Conservation (phyloP, 2,888 invertebrate species). For the Acleris cristana region DNA sequence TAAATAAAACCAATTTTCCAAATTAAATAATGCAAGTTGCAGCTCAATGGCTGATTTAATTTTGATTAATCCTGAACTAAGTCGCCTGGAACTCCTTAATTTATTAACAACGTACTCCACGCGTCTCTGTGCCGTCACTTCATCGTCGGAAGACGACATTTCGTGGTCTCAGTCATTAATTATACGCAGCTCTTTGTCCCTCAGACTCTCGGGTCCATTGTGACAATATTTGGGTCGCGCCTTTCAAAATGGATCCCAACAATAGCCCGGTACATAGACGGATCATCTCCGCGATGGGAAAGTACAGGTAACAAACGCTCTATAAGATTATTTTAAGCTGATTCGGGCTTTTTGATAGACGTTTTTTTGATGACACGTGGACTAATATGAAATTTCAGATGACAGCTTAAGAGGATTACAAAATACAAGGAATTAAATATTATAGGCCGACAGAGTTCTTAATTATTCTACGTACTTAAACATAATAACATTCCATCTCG, state of each 20-base stretch:
- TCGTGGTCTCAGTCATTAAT: slow-evolving; percentile 80
- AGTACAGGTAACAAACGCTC: slow-evolving; percentile 55
- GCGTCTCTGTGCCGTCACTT: slow-evolving; percentile 51
- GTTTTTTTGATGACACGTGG: slow-evolving; percentile 11
- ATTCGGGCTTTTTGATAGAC: slow-evolving; percentile 30
- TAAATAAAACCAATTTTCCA: too few relatives aligned
- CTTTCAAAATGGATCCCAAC: slow-evolving; percentile 70
- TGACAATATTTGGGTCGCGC: slow-evolving; percentile 80
- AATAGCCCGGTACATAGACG: slow-evolving; percentile 72
- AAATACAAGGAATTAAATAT: slow-evolving; percentile 1
- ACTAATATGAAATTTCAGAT: slow-evolving; percentile 6
- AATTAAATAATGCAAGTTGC: too few relatives aligned
- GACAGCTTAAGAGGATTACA: slow-evolving; percentile 33
- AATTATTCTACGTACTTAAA: not conserved
- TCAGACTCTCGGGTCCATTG: slow-evolving; percentile 72
- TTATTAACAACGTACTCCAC: slow-evolving; percentile 36
- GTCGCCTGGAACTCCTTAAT: slow-evolving; percentile 1
- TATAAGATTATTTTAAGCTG: slow-evolving; percentile 38
- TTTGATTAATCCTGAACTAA: slow-evolving; percentile 1
- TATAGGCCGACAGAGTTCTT: not conserved
- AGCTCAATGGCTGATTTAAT: not conserved
- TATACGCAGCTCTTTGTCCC: slow-evolving; percentile 79
- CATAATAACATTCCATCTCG: too few relatives aligned
- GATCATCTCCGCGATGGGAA: slow-evolving; percentile 71
- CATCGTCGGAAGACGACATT: slow-evolving; percentile 72